phyloP scores from a whole-genome alignment of 2,113 vertebrate species.

The Sigmodon hispidus region DNA sequence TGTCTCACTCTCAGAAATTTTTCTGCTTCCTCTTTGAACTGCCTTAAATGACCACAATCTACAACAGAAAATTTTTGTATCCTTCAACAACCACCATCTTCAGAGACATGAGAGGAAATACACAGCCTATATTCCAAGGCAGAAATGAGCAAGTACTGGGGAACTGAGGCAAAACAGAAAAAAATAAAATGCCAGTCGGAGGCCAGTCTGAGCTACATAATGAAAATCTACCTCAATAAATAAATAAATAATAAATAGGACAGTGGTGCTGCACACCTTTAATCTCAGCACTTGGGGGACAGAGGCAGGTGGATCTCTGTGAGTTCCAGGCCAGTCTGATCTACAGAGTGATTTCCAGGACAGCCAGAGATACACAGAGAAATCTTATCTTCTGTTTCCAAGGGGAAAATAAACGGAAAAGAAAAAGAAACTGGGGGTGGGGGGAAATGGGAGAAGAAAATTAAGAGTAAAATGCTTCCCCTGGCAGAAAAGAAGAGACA shows the following conservation, averaged over 20 bases:
- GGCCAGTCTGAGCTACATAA: background rate
- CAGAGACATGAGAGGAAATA: background rate
- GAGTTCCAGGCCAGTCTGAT: background rate
- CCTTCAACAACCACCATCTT: background rate
- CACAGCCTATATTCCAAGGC: background rate
- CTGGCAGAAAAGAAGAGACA: background rate
- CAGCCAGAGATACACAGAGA: too few relatives aligned
- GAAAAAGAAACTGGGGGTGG: too few relatives aligned
- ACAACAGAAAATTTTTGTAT: background rate
- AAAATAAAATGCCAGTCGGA: background rate
- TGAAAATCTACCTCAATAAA: background rate
- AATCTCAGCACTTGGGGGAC: background rate
- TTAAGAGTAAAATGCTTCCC: background rate
- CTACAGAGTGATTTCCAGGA: too few relatives aligned
- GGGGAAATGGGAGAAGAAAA: background rate
- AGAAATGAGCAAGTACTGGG: background rate
- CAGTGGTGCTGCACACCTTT: background rate
- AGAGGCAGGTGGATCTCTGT: background rate
- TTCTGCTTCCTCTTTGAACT: background rate
- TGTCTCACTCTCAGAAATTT: background rate
- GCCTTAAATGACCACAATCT: background rate
- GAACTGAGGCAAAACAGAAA: background rate
- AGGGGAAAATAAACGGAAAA: fast-evolving
- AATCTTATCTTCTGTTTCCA: too few relatives aligned
- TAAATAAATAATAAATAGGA: background rate